phyloP scores from a whole-genome alignment of 2,113 vertebrate species.

The Lepus europaeus region DNA sequence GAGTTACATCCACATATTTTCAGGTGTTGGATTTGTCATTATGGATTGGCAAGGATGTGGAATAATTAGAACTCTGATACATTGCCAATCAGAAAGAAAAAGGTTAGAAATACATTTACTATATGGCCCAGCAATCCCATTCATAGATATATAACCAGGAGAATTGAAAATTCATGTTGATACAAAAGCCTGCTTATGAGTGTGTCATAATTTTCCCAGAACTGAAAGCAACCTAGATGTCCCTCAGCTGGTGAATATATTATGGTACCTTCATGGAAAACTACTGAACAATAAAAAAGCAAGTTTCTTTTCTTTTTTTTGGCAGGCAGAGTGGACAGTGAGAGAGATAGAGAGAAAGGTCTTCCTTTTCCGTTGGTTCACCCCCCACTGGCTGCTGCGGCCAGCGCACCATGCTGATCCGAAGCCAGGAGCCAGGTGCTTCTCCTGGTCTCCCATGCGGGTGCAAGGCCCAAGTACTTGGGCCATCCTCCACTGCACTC shows the following conservation, averaged over 20 bases:
- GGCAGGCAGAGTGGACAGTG: no score
- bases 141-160: not conserved
- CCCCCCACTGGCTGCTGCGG: no score
- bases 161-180: not conserved
- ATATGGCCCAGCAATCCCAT: not conserved
- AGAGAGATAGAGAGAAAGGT: no score
- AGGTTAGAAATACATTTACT: not conserved
- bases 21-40: not conserved
- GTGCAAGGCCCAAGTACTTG: no score
- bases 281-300: not conserved
- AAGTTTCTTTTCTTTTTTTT: no score
- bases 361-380: no score
- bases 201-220: not conserved
- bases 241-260: not conserved
- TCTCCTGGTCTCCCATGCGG: no score
- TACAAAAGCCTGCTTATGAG: not conserved
- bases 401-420: no score
- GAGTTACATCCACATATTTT: not conserved
- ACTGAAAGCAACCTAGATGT: not conserved
- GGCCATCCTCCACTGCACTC: no score
- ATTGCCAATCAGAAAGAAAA: not conserved
- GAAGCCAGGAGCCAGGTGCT: no score
- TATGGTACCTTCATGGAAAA: not conserved
- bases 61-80: not conserved
- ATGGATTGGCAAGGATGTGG: not conserved